phyloP scores from a whole-genome alignment of 2,888 invertebrate genomes.

The Deilephila elpenor region DNA sequence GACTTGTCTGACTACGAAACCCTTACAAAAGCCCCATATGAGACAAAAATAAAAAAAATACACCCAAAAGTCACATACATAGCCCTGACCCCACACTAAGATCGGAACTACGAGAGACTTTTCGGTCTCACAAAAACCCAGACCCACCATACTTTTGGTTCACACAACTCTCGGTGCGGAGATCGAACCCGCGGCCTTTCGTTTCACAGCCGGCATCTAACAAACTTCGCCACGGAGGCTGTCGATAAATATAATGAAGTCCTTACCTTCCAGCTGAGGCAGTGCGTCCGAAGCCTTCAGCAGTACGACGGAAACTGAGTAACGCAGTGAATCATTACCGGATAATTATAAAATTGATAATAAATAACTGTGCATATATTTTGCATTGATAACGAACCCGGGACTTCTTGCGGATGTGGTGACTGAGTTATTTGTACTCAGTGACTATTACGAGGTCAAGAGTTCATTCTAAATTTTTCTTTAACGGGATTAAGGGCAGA shows the following conservation, averaged over 20 bases:
- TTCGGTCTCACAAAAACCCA: no score
- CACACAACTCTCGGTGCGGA: no score
- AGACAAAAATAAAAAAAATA: background rate
- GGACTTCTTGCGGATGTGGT: background rate
- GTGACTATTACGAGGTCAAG: background rate
- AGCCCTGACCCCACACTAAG: no score
- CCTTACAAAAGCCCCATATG: background rate
- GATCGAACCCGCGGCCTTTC: no score
- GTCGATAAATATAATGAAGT: background rate
- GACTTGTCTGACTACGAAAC: no score
- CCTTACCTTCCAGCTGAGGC: constrained; percentile 12
- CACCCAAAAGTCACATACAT: no score
- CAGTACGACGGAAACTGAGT: constrained; percentile 18
- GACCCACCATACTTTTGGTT: no score
- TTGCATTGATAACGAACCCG: constrained; percentile 1
- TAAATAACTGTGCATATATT: background rate
- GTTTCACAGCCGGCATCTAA: no score
- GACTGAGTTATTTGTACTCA: background rate
- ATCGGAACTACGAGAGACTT: no score
- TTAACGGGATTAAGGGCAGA: background rate
- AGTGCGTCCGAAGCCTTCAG: constrained; percentile 16
- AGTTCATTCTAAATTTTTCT: background rate
- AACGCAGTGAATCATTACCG: constrained; percentile 14
- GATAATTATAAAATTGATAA: constrained; percentile 13
- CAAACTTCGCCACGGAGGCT: no score